phyloP scores from a whole-genome alignment of 1,140 invertebrate genomes.

The Drosophila kanapiae region DNA sequence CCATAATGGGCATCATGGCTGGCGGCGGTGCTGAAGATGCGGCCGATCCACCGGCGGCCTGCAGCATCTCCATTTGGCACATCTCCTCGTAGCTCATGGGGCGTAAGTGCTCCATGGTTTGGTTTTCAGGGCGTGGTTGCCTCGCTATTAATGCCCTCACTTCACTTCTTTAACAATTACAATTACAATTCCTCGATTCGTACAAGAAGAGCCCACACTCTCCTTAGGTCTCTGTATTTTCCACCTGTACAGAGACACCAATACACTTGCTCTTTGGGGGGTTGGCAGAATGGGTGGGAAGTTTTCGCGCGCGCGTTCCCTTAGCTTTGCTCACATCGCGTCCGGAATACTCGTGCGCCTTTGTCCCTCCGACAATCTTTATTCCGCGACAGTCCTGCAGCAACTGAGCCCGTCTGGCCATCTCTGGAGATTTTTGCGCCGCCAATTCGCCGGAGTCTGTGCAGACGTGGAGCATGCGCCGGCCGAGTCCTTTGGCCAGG shows the following conservation, averaged over 20 bases:
- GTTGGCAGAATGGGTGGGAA: constrained; percentile 27
- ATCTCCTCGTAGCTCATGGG: constrained; percentile 81
- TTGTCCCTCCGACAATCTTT: constrained; percentile 50
- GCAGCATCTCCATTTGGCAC: constrained; percentile 80
- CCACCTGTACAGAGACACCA: constrained; percentile 52
- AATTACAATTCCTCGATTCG: constrained; percentile 14
- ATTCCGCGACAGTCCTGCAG: constrained; percentile 75
- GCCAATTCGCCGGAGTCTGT: constrained; percentile 71
- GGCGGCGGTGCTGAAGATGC: constrained; percentile 24
- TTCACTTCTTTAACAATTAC: constrained; percentile 15
- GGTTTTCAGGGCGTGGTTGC: constrained; percentile 48
- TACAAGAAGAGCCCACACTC: neutral
- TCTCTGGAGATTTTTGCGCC: constrained; percentile 46
- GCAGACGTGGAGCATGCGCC: constrained; percentile 65
- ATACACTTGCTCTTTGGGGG: constrained; percentile 12
- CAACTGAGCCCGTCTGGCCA: constrained; percentile 55
- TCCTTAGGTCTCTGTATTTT: constrained; percentile 6
- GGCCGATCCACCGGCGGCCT: constrained; percentile 43
- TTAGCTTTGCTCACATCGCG: constrained; percentile 42
- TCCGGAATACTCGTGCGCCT: constrained; percentile 31
- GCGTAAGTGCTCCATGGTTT: constrained; percentile 75
- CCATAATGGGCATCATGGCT: constrained; percentile 80
- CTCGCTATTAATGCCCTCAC: constrained; percentile 18
- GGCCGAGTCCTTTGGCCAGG: constrained; percentile 13
- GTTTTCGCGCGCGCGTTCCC: constrained; percentile 78